Conservation (phyloP, 2,888 invertebrate genomes). For the Lepidochrysops patricia region DNA sequence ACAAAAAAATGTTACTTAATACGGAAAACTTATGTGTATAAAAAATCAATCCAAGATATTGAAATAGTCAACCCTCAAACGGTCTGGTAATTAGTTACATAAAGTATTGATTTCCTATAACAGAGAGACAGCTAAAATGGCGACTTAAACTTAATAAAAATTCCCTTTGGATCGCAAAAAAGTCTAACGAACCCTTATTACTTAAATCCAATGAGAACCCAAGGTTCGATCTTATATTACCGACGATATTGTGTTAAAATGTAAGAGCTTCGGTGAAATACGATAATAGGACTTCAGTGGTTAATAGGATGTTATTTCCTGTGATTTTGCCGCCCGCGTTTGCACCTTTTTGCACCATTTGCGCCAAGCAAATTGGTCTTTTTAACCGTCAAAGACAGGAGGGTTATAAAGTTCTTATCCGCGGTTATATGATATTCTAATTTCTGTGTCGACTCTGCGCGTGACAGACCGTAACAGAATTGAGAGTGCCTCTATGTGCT, state of each 20-base stretch:
- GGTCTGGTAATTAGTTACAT: neutral
- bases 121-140: neutral
- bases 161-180: neutral
- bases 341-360: neutral
- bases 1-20: too few relatives aligned
- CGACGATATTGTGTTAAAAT: neutral
- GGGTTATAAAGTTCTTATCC: too few relatives aligned
- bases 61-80: neutral
- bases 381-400: too few relatives aligned
- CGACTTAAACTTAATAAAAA: conserved; percentile 3
- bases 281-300: neutral
- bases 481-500: too few relatives aligned
- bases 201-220: neutral
- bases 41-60: too few relatives aligned
- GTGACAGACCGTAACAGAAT: too few relatives aligned
- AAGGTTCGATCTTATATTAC: neutral
- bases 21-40: too few relatives aligned
- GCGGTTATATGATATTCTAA: too few relatives aligned
- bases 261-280: conserved; percentile 1
- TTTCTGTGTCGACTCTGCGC: too few relatives aligned
- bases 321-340: neutral
- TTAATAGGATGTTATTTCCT: neutral
- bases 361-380: neutral
- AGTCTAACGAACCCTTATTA: conserved; percentile 6
- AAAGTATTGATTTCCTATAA: conserved; percentile 1